phyloP scores from a whole-genome alignment of 2,113 vertebrate species.

The Megaleporinus macrocephalus region DNA sequence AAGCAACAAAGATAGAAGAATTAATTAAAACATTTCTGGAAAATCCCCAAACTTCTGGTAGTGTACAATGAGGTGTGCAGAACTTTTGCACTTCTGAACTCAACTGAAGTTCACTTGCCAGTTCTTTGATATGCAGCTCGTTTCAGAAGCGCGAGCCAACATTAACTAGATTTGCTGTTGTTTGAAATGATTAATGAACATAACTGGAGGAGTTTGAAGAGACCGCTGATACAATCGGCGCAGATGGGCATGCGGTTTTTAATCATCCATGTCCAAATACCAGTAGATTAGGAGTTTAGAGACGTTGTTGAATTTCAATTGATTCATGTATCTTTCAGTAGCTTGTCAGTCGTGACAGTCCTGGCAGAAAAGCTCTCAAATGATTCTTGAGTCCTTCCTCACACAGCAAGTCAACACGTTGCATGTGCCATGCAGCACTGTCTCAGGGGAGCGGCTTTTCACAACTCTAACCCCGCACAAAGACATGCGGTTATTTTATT shows the following conservation, averaged over 20 bases:
- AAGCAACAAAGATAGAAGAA: not conserved
- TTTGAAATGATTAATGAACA: conserved; percentile 29
- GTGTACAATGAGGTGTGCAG: not conserved
- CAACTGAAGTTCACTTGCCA: not conserved
- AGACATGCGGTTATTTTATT: not conserved
- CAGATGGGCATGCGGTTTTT: not conserved
- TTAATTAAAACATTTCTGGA: not conserved
- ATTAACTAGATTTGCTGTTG: conserved; percentile 29
- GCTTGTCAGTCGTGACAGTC: not conserved
- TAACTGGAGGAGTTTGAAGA: not conserved
- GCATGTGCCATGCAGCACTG: not conserved
- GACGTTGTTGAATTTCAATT: not conserved
- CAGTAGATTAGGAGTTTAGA: not conserved
- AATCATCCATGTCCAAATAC: conserved; percentile 28
- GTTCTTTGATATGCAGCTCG: conserved; percentile 10
- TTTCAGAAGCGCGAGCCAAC: not conserved
- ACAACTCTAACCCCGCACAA: not conserved
- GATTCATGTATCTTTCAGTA: conserved; percentile 19
- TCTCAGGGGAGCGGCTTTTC: not conserved
- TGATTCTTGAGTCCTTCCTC: not conserved
- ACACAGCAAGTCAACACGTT: not conserved
- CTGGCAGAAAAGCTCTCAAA: conserved; percentile 1
- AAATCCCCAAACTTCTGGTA: too few species aligned
- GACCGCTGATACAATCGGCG: conserved; percentile 7
- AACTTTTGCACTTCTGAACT: conserved; percentile 21